Evolutionary conservation across 2,888 invertebrate genomes (phyloP).

Genomic region (Notodonta ziczac): DNA sequence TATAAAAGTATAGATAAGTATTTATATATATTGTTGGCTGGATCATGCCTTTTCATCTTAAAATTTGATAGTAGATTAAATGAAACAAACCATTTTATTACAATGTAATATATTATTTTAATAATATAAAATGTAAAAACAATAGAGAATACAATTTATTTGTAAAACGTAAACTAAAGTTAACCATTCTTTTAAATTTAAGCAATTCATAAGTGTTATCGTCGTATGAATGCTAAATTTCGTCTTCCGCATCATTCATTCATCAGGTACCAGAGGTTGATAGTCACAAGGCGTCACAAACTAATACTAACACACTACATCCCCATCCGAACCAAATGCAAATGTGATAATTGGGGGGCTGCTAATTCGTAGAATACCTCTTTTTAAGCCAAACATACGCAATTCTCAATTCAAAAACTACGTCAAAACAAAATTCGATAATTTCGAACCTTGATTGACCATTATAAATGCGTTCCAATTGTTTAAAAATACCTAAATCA

Average conservation of each 20-base stretch:
- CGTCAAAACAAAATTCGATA: constrained; percentile 30
- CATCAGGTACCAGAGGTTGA: no score
- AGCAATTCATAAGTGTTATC: neutral
- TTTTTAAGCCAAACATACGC: neutral
- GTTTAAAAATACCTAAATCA: no score
- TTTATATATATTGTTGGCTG: no score
- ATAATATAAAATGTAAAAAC: constrained; percentile 4
- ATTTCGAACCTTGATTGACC: constrained; percentile 15
- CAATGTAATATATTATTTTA: neutral
- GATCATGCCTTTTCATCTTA: no score
- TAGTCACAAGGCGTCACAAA: no score
- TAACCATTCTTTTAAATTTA: neutral
- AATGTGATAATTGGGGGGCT: no score
- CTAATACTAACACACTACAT: no score
- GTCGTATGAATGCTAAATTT: constrained; percentile 1
- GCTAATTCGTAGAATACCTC: no score
- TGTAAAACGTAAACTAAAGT: neutral
- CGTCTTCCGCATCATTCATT: no score
- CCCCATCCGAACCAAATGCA: no score
- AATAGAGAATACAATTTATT: neutral
- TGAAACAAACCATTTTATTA: neutral
- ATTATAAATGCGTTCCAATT: constrained; percentile 4
- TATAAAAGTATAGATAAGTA: no score
- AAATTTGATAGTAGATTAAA: neutral
- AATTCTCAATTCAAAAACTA: neutral